A percentile compares a stretch with the other conserved stretches of the same genome.
Conservation (phyloP, 2,888 invertebrate genomes). For the Hydraecia micacea region DNA sequence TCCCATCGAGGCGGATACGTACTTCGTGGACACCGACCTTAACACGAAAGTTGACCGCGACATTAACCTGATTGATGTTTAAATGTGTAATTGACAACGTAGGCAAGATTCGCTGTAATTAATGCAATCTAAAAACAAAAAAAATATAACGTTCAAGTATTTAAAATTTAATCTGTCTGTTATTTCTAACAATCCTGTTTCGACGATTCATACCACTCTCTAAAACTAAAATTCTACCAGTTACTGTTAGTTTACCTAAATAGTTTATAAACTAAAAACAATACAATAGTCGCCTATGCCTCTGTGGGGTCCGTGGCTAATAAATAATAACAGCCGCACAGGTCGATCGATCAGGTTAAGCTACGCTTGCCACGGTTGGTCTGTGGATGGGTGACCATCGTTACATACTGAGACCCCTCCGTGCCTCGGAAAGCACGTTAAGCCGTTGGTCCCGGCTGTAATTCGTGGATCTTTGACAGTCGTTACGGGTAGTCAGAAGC, state of each 20-base stretch:
- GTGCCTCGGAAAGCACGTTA: too few species aligned
- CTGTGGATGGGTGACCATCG: too few species aligned
- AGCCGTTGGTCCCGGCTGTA: too few species aligned
- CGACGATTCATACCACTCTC: neutral
- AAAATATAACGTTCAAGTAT: slow-evolving; percentile 47
- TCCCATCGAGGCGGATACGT: slow-evolving; percentile 75
- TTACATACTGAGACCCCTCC: too few species aligned
- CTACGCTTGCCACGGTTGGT: too few species aligned
- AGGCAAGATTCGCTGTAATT: neutral
- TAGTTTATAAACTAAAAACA: neutral
- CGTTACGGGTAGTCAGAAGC: too few species aligned
- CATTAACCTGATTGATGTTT: slow-evolving; percentile 49
- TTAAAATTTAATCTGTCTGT: slow-evolving; percentile 7
- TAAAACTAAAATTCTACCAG: too few species aligned
- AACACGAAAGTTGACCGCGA: slow-evolving; percentile 61
- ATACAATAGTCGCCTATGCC: neutral
- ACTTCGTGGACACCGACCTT: slow-evolving; percentile 79
- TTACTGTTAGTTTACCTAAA: neutral
- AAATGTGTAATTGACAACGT: slow-evolving; percentile 9
- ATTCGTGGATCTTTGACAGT: too few species aligned
- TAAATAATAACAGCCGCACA: too few species aligned
- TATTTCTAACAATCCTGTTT: neutral
- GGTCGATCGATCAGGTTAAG: too few species aligned
- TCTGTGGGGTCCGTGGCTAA: too few species aligned
- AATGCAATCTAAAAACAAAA: slow-evolving; percentile 36